These are phyloP conservation scores for Allacma fusca DNA, from an alignment of 2,888 invertebrate species.

Conservation along the genomic window DNA sequence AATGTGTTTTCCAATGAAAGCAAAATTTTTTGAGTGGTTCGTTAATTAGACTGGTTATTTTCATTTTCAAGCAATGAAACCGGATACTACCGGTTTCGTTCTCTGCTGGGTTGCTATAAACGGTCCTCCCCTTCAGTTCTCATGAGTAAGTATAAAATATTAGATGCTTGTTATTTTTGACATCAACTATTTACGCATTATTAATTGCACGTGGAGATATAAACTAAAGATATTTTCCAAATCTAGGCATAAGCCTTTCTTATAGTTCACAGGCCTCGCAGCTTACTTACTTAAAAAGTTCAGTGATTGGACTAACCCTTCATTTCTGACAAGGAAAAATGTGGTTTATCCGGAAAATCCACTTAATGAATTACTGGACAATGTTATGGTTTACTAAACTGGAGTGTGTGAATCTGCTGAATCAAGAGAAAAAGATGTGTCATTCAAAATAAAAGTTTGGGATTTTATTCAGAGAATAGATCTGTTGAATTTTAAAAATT, in stretches of 20 bases:
- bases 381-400: constrained; percentile 70
- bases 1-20: constrained; percentile 62
- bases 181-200: not conserved
- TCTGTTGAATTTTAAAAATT: too few relatives aligned
- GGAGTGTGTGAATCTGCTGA: too few relatives aligned
- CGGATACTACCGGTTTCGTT: constrained; percentile 80
- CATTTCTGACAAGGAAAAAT: too few relatives aligned
- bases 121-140: too few relatives aligned
- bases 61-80: constrained; percentile 86
- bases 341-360: too few relatives aligned
- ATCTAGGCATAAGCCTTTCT: not conserved
- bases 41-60: constrained; percentile 68
- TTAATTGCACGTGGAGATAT: not conserved
- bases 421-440: too few relatives aligned
- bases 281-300: constrained; percentile 70
- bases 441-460: too few relatives aligned
- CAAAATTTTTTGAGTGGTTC: constrained; percentile 57
- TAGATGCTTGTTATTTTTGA: not conserved
- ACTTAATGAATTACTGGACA: constrained; percentile 72
- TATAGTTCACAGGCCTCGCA: constrained; percentile 67
- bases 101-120: not conserved
- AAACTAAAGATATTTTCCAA: not conserved
- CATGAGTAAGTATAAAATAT: not conserved
- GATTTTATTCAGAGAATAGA: too few relatives aligned
- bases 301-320: constrained; percentile 69